These are phyloP conservation scores for Cylas formicarius DNA, from an alignment of 1,140 invertebrate species.

Conservation along the genomic window DNA sequence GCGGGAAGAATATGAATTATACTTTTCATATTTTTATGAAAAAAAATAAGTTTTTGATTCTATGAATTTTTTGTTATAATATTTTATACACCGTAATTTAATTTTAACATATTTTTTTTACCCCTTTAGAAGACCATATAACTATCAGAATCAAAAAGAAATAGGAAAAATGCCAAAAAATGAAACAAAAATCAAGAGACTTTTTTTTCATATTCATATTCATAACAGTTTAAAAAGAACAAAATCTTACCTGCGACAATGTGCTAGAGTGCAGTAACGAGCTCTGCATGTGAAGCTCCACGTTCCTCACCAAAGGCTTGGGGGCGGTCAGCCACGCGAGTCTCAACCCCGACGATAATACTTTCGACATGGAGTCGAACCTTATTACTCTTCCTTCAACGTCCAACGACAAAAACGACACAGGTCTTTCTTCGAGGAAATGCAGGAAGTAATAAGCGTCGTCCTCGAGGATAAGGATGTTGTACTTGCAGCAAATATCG, in stretches of 20 bases:
- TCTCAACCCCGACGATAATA: slow-evolving; percentile 63
- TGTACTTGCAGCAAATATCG: slow-evolving; percentile 63
- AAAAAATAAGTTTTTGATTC: too few relatives aligned
- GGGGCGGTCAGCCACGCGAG: slow-evolving; percentile 66
- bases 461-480: slow-evolving; percentile 74
- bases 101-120: too few relatives aligned
- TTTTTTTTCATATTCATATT: too few relatives aligned
- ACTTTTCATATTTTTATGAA: too few relatives aligned
- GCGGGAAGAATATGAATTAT: too few relatives aligned
- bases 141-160: too few relatives aligned
- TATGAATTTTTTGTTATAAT: too few relatives aligned
- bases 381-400: slow-evolving; percentile 67
- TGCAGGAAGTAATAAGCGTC: slow-evolving; percentile 76
- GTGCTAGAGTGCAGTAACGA: slow-evolving; percentile 66
- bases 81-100: too few relatives aligned
- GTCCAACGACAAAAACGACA: slow-evolving; percentile 68
- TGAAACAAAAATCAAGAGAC: too few relatives aligned
- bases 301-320: slow-evolving; percentile 49
- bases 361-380: slow-evolving; percentile 75
- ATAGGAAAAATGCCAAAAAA: too few relatives aligned
- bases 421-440: slow-evolving; percentile 53
- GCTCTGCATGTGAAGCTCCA: slow-evolving; percentile 66
- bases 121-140: too few relatives aligned
- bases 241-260: slow-evolving; percentile 56
- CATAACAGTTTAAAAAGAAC: too few relatives aligned